Base-by-base conservation (phyloP, 2,113 vertebrate genomes). In the Cavia aperea region DNA sequence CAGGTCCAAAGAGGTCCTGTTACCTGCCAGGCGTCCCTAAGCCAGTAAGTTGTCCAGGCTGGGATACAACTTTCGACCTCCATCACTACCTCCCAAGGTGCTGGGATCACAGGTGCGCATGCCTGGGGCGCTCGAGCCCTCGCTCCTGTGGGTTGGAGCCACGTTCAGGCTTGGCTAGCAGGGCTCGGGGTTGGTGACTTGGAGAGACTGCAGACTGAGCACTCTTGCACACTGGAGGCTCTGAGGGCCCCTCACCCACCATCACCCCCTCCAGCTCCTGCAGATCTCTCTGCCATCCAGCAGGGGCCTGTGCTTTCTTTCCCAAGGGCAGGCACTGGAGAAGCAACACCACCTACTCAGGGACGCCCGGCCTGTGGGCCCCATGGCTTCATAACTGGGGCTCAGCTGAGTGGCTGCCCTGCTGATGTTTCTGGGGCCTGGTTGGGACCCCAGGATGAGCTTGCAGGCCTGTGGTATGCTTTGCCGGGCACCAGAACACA, bases 281-380 rank as follows among this genome's bases (percentile, higher is more conserved):
- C 15, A 10, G 82, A 15, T 33, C 54, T 5, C 8, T 51, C 23
- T 56, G 78, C 21, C 29, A 23, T 4, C 66, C 66, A 15, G 33
- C 56, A 31, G 21, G 39, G 29, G 4, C 58, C n/a, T 15, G 5
- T 14, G 1, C 49, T 56, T 62, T 72, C n/a, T 77, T 54, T 84
- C 33, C 24, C 9, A 11, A 75, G 85, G 9, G 33, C 4, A n/a
- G 13, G 26, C 7, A 11, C 68, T 33, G 39, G 39, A 9, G 18
- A 46, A 78, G 18, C 16, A 1, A 49, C n/a, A 73, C 19, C 23
- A 8, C 21, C 26, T 21, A 60, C 10, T 15, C 58, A 36, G 39
- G 43, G 31, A 19, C 0, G 1, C 14, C 26, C 3, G 0, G 15
- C 7, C 5, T 7, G 0, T 12, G 24, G 26, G 11, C 11, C 18